A percentile compares a stretch with the other conserved stretches of the same genome.
phyloP scores from a whole-genome alignment of 2,888 invertebrate species.

The Cylindroiulus punctatus region DNA sequence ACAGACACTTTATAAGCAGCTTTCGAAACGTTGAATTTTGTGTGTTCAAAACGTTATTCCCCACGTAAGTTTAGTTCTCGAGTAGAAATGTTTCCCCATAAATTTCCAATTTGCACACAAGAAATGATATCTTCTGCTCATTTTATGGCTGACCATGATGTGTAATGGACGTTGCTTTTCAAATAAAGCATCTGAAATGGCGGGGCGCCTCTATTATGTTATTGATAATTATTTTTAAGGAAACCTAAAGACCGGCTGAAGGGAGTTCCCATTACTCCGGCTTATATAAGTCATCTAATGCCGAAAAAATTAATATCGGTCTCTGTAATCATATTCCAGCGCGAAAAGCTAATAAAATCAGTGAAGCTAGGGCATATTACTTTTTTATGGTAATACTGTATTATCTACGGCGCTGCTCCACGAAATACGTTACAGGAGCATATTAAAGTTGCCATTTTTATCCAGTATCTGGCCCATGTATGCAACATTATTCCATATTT shows the following conservation, averaged over 20 bases:
- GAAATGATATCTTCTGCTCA: too few relatives aligned
- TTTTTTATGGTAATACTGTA: slow-evolving; percentile 21
- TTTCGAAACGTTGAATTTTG: too few relatives aligned
- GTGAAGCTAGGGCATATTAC: slow-evolving; percentile 42
- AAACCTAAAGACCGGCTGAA: background rate
- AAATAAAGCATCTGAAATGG: background rate
- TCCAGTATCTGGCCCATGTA: background rate
- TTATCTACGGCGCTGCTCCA: background rate
- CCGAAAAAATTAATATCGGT: slow-evolving; percentile 33
- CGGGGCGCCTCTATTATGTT: background rate
- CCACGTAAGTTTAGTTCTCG: too few relatives aligned
- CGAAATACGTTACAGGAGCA: slow-evolving; percentile 4
- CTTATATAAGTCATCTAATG: background rate
- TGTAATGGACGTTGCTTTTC: background rate
- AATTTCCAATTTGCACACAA: too few relatives aligned
- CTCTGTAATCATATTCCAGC: slow-evolving; percentile 10
- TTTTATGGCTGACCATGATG: background rate
- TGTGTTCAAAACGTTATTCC: too few relatives aligned
- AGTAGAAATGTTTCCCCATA: too few relatives aligned
- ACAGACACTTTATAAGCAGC: too few relatives aligned
- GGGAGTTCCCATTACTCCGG: background rate
- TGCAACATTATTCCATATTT: background rate
- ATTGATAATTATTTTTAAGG: slow-evolving; percentile 23
- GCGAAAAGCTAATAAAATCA: slow-evolving; percentile 38
- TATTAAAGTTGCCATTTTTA: slow-evolving; percentile 14